Percentiles rank a stretch among this genome's conserved stretches.
Conservation (phyloP, 1,140 invertebrate genomes). For the Orussus abietinus region DNA sequence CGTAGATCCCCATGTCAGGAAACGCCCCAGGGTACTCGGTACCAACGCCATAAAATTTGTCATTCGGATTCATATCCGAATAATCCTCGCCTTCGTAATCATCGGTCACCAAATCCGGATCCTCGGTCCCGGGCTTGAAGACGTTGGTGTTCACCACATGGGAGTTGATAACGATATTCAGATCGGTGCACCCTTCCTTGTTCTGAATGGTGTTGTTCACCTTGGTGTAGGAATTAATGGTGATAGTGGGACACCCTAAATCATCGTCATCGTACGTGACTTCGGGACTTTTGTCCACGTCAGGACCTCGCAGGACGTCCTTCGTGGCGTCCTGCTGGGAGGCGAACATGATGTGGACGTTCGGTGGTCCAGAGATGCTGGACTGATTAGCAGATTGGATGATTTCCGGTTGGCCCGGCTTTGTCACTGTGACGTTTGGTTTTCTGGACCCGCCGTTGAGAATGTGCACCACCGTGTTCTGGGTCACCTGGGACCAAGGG, state of each 20-base stretch:
- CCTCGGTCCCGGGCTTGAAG: constrained; percentile 17
- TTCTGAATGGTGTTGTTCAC: constrained; percentile 48
- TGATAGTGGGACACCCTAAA: constrained; percentile 40
- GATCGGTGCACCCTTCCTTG: constrained; percentile 47
- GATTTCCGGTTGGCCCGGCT: constrained; percentile 13
- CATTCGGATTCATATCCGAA: background rate
- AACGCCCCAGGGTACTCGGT: constrained; percentile 1
- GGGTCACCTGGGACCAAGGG: constrained; percentile 32
- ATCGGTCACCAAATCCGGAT: background rate
- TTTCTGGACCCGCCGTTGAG: constrained; percentile 31
- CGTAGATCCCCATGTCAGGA: constrained; percentile 2
- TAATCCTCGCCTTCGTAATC: too few relatives aligned
- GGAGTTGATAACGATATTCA: constrained; percentile 52
- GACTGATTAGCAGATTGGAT: background rate
- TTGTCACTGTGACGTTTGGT: constrained; percentile 27
- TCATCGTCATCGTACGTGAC: constrained; percentile 12
- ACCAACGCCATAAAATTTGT: constrained; percentile 23
- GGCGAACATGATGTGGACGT: constrained; percentile 46
- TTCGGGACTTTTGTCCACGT: background rate
- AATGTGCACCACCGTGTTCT: constrained; percentile 46
- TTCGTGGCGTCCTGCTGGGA: constrained; percentile 27
- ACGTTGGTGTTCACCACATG: constrained; percentile 43
- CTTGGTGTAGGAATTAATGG: constrained; percentile 46
- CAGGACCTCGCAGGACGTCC: constrained; percentile 11
- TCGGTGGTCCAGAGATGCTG: constrained; percentile 22